Percentiles rank a stretch among this genome's conserved stretches.
These are phyloP conservation scores for Heteromurus nitidus DNA, from an alignment of 2,888 invertebrate species.

Conservation along the genomic window DNA sequence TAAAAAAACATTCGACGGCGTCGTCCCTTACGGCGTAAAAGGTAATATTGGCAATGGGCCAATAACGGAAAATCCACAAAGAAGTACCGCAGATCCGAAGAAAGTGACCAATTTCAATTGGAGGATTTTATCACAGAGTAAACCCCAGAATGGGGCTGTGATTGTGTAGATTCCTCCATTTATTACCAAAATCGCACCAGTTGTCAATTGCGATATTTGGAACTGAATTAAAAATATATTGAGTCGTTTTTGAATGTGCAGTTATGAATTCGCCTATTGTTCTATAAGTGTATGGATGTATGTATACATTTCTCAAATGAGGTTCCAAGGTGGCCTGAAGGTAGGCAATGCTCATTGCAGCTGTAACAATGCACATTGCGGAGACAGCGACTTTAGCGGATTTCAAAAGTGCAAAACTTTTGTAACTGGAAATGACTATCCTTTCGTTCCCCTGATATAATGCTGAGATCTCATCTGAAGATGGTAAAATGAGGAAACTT, in stretches of 20 bases:
- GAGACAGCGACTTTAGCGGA: constrained; percentile 75
- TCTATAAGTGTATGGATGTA: no score
- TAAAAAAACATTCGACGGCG: background rate
- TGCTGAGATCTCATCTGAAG: constrained; percentile 23
- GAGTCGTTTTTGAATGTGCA: no score
- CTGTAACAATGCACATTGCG: constrained; percentile 74
- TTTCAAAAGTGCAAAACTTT: constrained; percentile 71
- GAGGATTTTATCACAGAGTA: constrained; percentile 84
- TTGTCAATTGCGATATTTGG: constrained; percentile 81
- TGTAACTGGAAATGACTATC: constrained; percentile 43
- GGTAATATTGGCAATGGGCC: constrained; percentile 89
- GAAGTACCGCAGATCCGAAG: constrained; percentile 82
- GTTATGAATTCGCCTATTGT: background rate
- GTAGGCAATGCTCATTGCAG: constrained; percentile 77
- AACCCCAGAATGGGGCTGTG: constrained; percentile 87
- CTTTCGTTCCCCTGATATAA: background rate
- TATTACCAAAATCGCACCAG: constrained; percentile 89
- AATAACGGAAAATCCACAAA: constrained; percentile 83
- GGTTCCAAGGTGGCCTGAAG: constrained; percentile 79
- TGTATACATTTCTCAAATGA: constrained; percentile 76
- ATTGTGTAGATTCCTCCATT: constrained; percentile 85
- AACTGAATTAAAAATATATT: constrained; percentile 77
- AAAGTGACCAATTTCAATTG: constrained; percentile 83
- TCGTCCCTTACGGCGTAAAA: constrained; percentile 77
- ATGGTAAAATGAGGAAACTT: constrained; percentile 74